Evolutionary conservation across 2,797 vertebrate species (phyloP), one percentile per base, ranked within the genome.

Genomic region (Gymnothorax reevesii): DNA sequence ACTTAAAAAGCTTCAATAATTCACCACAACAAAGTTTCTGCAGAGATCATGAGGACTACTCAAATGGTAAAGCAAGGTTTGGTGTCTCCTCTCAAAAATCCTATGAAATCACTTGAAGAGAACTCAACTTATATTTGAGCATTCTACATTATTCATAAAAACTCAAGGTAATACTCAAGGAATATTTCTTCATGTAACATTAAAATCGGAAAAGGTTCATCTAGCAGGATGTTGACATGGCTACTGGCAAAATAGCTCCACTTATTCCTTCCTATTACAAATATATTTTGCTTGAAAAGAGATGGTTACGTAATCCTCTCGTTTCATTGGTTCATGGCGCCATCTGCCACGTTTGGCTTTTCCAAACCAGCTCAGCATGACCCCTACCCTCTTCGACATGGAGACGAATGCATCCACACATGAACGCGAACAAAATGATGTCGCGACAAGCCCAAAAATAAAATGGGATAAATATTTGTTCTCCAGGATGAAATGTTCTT

Each of bases 331-430:
- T 89, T 89, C 91, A 59, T 0, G 17, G 82, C 84, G 82, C 93
- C 92, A 93, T 94, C 93, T 94, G 93, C 92, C 90, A 89, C 88
- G 89, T 88, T 92, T 90, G 88, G 89, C 87, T 89, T 91, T 92
- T 92, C 92, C 92, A 88, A 88, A 80, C 87, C 89, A 90, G 88
- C 20, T 4, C 62, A 66, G 62, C 62, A 66, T 22, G 1, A 22
- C 62, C 62, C 60, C 62, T 22, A 22, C 62, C 20, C 20, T 66
- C 62, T 1, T n/a, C 3, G 10, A 62, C 59, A 62, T 17, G 13
- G 59, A 62, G 20, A 62, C 33, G 17, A 3, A 62, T 62, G 1
- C 59, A 60, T 13, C 1, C 59, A 64, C 62, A n/a, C 62, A n/a
- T 7, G 4, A 4, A n/a, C 62, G n/a, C 20, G 7, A 8, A 59